Conservation (phyloP, 2,113 vertebrate species). For the Sialia sialis region DNA sequence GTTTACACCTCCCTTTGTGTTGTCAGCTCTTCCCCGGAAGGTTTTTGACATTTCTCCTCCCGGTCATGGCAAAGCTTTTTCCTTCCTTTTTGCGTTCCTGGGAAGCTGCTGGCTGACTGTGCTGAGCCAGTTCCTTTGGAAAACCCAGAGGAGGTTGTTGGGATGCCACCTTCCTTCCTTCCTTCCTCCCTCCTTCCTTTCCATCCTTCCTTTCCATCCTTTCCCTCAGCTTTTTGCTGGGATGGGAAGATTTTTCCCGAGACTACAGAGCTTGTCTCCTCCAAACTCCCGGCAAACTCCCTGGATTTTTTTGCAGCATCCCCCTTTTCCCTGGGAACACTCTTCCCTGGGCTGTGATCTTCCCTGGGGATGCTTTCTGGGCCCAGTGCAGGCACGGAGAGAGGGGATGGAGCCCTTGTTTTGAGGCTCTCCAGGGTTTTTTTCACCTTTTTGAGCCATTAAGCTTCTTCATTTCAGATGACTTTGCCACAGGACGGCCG, state of each 20-base stretch:
- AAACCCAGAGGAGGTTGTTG: not conserved
- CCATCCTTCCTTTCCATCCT: not conserved
- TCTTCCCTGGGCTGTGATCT: not conserved
- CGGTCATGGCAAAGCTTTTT: not conserved
- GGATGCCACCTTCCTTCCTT: not conserved
- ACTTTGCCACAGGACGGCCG: not conserved
- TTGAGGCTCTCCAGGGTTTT: not conserved
- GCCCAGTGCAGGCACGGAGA: accelerated
- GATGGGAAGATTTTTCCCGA: not conserved
- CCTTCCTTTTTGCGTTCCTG: not conserved
- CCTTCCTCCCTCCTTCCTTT: not conserved
- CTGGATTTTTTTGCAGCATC: not conserved
- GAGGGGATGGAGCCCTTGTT: not conserved
- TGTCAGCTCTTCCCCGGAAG: not conserved
- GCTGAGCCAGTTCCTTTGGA: not conserved
- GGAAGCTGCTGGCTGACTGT: not conserved
- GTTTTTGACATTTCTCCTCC: not conserved
- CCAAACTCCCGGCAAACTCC: accelerated
- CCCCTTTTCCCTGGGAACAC: accelerated
- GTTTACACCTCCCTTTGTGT: not conserved
- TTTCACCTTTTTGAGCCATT: conserved; percentile 1
- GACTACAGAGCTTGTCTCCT: not conserved
- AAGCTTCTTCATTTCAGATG: conserved; percentile 19
- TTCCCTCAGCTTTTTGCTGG: not conserved
- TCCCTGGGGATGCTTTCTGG: accelerated